phyloP scores from a whole-genome alignment of 2,113 vertebrate genomes.

The Myrmecophaga tridactyla region DNA sequence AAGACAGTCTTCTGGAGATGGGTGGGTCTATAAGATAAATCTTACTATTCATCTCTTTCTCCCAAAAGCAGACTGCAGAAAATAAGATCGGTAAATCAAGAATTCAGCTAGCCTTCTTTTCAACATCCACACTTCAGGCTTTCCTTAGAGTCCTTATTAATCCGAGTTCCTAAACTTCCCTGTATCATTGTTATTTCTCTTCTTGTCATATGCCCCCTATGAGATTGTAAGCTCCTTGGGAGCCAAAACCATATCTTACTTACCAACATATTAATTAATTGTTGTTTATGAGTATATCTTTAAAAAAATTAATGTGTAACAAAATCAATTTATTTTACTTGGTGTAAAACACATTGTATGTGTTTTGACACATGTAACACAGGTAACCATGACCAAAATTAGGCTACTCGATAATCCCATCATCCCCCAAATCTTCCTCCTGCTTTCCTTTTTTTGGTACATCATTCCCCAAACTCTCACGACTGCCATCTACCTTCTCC shows the following conservation, averaged over 20 bases:
- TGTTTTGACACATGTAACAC: background rate
- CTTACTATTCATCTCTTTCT: background rate
- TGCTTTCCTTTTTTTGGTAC: background rate
- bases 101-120: background rate
- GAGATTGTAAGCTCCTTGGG: background rate
- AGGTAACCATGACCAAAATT: background rate
- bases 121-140: background rate
- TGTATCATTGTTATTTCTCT: background rate
- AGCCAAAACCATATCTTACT: background rate
- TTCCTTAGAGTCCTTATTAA: background rate
- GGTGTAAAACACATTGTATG: background rate
- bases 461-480: background rate
- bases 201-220: background rate
- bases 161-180: background rate
- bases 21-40: background rate
- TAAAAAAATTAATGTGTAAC: background rate
- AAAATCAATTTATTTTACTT: slow-evolving; percentile 20
- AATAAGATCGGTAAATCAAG: background rate
- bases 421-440: background rate
- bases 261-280: background rate
- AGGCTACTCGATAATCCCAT: background rate
- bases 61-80: background rate
- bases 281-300: background rate
- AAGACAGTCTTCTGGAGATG: background rate
- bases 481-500: background rate